Conservation (phyloP, 2,113 vertebrate genomes). For the Scopus umbretta region DNA sequence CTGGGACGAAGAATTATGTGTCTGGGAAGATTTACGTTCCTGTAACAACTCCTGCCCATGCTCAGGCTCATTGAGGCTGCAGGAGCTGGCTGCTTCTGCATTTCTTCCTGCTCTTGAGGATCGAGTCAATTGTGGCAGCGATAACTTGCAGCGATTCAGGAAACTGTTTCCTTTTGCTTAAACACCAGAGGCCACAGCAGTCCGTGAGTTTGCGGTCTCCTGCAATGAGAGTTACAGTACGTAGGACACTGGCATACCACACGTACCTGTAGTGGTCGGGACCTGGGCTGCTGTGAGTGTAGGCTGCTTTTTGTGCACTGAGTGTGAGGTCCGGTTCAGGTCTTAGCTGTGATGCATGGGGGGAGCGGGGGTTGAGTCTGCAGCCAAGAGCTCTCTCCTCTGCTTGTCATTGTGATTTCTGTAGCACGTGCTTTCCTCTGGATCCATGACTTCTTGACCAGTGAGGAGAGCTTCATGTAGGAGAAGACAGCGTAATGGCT, state of each 20-base stretch:
- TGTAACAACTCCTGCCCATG: not conserved
- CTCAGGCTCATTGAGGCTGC: not conserved
- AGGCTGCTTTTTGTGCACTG: not conserved
- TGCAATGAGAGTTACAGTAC: not conserved
- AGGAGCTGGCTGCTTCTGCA: not conserved
- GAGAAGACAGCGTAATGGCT: not conserved
- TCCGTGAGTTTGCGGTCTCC: not conserved
- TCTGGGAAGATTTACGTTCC: not conserved
- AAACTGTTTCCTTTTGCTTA: not conserved
- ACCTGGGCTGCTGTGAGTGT: not conserved
- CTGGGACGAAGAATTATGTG: not conserved
- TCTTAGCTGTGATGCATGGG: not conserved
- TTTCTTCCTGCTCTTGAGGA: not conserved
- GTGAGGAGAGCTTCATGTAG: not conserved
- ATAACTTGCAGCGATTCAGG: not conserved
- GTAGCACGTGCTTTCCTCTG: not conserved
- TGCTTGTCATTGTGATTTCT: not conserved
- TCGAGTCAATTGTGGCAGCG: not conserved
- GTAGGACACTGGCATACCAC: accelerated
- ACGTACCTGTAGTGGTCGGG: accelerated
- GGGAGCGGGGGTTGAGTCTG: not conserved
- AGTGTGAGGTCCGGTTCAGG: not conserved
- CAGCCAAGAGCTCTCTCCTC: not conserved
- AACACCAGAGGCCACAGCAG: not conserved
- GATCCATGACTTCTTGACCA: not conserved